A percentile compares a stretch with the other conserved stretches of the same genome.
phyloP scores from a whole-genome alignment of 2,888 invertebrate genomes.

The Amphimallon solstitiale region DNA sequence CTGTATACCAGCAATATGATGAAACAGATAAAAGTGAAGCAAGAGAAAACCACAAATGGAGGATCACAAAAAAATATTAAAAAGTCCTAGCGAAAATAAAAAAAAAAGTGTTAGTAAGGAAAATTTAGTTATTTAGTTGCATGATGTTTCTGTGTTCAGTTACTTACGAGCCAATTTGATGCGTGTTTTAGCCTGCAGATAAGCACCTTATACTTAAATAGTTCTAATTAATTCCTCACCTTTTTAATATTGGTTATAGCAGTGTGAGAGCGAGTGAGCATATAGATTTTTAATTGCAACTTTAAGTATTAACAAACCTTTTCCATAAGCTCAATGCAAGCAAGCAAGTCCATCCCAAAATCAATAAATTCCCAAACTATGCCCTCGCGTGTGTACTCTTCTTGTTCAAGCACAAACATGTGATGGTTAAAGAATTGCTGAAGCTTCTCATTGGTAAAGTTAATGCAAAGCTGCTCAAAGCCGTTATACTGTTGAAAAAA shows the following conservation, averaged over 20 bases:
- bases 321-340: slow-evolving; percentile 98
- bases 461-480: slow-evolving; percentile 99
- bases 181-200: no score
- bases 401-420: slow-evolving; percentile 99
- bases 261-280: neutral
- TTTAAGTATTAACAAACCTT: slow-evolving; percentile 73
- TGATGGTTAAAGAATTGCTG: slow-evolving; percentile 99
- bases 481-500: slow-evolving; percentile 83
- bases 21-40: neutral
- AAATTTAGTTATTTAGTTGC: no score
- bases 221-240: neutral
- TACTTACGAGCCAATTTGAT: no score
- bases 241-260: neutral
- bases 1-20: slow-evolving; percentile 62
- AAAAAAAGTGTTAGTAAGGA: no score
- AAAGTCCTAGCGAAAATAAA: no score
- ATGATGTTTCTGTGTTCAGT: no score
- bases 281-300: neutral
- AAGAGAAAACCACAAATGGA: slow-evolving; percentile 54
- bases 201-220: no score
- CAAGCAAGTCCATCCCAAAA: slow-evolving; percentile 98
- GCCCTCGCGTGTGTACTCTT: slow-evolving; percentile 97
- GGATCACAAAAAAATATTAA: slow-evolving; percentile 9
- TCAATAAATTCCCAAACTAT: slow-evolving; percentile 99
- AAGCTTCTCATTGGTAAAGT: slow-evolving; percentile 99